Evolutionary conservation across 2,113 vertebrate genomes (phyloP).

Genomic region (Cacatua alba): DNA sequence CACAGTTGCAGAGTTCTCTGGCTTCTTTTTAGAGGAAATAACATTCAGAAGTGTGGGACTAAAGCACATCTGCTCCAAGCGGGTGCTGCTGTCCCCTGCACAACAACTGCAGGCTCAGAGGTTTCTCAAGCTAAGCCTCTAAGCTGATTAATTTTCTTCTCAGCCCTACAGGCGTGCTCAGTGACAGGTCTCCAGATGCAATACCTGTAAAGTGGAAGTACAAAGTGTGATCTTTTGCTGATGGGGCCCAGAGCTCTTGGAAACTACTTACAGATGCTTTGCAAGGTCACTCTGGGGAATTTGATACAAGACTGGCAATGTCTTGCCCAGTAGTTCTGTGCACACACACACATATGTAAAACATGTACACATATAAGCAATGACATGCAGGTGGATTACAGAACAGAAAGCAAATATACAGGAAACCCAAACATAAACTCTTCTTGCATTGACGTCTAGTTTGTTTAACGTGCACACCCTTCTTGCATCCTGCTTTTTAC

Average conservation of each 20-base stretch:
- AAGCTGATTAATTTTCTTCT: not conserved
- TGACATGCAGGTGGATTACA: not conserved
- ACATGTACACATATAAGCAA: rapidly evolving
- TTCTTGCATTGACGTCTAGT: not conserved
- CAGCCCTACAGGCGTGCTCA: not conserved
- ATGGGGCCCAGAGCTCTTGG: not conserved
- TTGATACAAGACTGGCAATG: rapidly evolving
- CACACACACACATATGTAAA: not conserved
- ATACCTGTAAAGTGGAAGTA: not conserved
- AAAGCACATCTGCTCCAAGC: not conserved
- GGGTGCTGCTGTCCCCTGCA: not conserved
- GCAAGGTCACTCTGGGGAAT: not conserved
- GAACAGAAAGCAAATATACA: not conserved
- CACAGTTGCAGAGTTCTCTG: not conserved
- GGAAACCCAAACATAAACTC: not conserved
- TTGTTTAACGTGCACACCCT: not conserved
- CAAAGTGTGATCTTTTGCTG: not conserved
- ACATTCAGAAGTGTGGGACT: not conserved
- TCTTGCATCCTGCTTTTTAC: not conserved
- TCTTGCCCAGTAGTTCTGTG: not conserved
- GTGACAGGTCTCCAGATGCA: not conserved
- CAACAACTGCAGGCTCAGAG: not conserved
- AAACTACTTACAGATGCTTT: not conserved
- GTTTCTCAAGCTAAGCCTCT: not conserved
- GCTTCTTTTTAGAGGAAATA: not conserved